These are phyloP conservation scores for Agapornis canus DNA, from an alignment of 2,797 vertebrate species.

Conservation along the genomic window DNA sequence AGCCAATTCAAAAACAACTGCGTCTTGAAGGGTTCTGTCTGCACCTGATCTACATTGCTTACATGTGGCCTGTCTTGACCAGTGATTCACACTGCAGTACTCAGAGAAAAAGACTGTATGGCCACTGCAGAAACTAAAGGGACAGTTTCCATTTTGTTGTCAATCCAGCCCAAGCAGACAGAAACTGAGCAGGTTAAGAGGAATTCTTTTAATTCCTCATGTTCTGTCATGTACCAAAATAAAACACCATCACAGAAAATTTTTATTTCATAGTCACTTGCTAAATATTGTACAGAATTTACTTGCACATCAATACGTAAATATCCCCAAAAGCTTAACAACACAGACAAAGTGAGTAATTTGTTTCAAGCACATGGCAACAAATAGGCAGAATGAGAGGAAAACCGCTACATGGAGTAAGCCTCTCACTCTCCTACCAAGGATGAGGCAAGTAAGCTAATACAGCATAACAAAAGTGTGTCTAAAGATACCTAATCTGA, in stretches of 20 bases:
- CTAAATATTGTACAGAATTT: neutral
- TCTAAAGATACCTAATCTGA: conserved; percentile 30
- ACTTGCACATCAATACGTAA: neutral
- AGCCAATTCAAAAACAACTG: neutral
- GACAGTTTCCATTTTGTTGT: neutral
- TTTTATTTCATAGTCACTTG: neutral
- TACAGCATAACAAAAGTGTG: neutral
- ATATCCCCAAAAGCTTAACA: neutral
- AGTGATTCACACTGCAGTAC: neutral
- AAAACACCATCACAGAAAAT: neutral
- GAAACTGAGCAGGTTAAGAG: neutral
- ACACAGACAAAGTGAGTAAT: neutral
- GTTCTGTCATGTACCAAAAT: neutral
- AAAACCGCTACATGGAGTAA: neutral
- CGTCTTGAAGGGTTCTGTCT: neutral
- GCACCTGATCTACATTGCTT: neutral
- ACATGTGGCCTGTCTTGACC: neutral
- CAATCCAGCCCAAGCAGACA: neutral
- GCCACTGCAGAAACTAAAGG: neutral
- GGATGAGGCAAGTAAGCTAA: neutral
- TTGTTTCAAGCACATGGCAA: neutral
- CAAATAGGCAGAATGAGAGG: neutral
- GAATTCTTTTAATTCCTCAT: neutral
- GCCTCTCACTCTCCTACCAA: neutral
- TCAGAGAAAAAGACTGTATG: neutral